Evolutionary conservation across 1,140 invertebrate species (phyloP).

Genomic region (Atta colombica): DNA sequence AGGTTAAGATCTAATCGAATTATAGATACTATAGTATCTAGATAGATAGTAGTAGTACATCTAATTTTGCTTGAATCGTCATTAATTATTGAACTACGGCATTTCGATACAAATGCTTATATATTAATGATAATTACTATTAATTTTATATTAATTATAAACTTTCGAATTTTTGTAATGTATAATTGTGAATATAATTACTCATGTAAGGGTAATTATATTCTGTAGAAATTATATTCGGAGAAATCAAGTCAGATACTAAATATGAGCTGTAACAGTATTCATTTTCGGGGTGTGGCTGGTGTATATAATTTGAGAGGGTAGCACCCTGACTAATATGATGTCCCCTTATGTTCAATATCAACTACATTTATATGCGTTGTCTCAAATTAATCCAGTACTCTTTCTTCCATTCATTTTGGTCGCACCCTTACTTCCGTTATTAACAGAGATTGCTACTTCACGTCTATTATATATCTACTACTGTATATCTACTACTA

Average conservation of each 20-base stretch:
- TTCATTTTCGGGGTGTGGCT: slow-evolving; percentile 75
- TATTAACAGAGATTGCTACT: slow-evolving; percentile 46
- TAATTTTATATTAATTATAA: slow-evolving; percentile 2
- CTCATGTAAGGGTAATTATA: background rate
- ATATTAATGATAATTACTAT: background rate
- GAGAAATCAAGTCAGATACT: slow-evolving; percentile 78
- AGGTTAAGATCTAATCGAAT: slow-evolving; percentile 85
- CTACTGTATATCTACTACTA: background rate
- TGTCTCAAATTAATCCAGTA: slow-evolving; percentile 85
- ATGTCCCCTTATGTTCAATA: slow-evolving; percentile 56
- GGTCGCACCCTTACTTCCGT: slow-evolving; percentile 50
- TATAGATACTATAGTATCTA: slow-evolving; percentile 72
- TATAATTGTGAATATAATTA: background rate
- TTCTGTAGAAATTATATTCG: background rate
- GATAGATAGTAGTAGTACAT: slow-evolving; percentile 68
- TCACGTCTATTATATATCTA: slow-evolving; percentile 47
- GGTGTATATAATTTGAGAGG: slow-evolving; percentile 77
- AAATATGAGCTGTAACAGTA: slow-evolving; percentile 67
- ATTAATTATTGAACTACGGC: slow-evolving; percentile 48
- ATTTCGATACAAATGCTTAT: slow-evolving; percentile 37
- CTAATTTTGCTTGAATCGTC: slow-evolving; percentile 69
- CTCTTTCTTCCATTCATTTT: slow-evolving; percentile 81
- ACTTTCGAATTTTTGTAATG: background rate
- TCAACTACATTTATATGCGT: slow-evolving; percentile 78
- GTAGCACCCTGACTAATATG: slow-evolving; percentile 68